A percentile compares a stretch with the other conserved stretches of the same genome.
Conservation (phyloP, 2,113 vertebrate genomes). For the Paraplagusia blochii region DNA sequence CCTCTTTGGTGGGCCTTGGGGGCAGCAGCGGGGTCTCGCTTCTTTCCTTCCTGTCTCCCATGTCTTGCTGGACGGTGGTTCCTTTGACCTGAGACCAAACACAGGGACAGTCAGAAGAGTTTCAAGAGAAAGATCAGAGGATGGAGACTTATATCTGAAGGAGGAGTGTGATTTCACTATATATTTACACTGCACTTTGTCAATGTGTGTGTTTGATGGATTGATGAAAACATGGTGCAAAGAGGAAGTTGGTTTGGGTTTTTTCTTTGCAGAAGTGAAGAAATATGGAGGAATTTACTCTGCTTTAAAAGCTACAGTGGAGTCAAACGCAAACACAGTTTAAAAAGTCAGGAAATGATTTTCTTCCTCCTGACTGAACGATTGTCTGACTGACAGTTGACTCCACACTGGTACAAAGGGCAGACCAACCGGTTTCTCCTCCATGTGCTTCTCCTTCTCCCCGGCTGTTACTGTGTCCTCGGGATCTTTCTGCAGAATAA, state of each 20-base stretch:
- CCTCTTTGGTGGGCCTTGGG: conserved; percentile 52
- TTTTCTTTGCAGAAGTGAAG: too few relatives aligned
- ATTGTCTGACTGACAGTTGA: conserved; percentile 22
- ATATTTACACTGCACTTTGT: too few relatives aligned
- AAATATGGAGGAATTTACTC: too few relatives aligned
- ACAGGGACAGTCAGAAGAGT: conserved; percentile 18
- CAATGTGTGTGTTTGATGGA: too few relatives aligned
- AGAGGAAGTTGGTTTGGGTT: too few relatives aligned
- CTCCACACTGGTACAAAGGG: conserved; percentile 16
- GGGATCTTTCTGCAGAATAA: conserved; percentile 47
- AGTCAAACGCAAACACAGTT: too few relatives aligned
- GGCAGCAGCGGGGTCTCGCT: conserved; percentile 41
- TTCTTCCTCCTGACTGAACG: too few relatives aligned
- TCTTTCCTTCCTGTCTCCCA: conserved; percentile 36
- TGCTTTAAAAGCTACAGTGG: too few relatives aligned
- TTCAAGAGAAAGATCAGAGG: background rate
- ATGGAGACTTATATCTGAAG: background rate
- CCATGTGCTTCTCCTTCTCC: conserved; percentile 27
- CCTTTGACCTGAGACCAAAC: conserved; percentile 51
- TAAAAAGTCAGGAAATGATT: too few relatives aligned
- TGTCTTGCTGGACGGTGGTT: conserved; percentile 40
- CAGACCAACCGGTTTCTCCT: conserved; percentile 46
- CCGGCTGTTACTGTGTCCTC: conserved; percentile 23
- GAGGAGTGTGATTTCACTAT: too few relatives aligned
- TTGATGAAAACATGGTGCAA: too few relatives aligned